A percentile compares a stretch with the other conserved stretches of the same genome.
phyloP scores from a whole-genome alignment of 2,797 vertebrate genomes.

The Pipistrellus pygmaeus region DNA sequence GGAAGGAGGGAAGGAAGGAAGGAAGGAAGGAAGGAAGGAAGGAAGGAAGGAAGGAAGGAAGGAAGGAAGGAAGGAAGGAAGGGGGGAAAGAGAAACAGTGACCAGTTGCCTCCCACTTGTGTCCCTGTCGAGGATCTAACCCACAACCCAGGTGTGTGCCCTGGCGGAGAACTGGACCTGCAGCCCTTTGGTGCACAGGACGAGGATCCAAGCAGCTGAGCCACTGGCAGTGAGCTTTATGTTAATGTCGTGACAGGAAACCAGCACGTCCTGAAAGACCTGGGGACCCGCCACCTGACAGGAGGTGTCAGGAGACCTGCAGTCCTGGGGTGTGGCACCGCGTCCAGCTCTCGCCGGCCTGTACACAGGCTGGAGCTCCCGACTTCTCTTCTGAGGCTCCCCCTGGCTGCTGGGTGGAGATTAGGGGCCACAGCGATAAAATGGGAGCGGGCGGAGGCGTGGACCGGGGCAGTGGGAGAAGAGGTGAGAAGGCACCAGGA shows the following conservation, averaged over 20 bases:
- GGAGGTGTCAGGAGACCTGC: background rate
- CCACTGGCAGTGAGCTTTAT: background rate
- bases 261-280: background rate
- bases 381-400: background rate
- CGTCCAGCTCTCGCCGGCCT: background rate
- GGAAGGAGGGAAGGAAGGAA: too few relatives aligned
- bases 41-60: too few relatives aligned
- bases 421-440: background rate
- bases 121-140: background rate
- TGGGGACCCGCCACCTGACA: background rate
- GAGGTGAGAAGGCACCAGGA: background rate
- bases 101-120: background rate
- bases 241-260: background rate
- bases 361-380: background rate
- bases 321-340: background rate
- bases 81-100: background rate
- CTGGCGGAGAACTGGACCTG: background rate
- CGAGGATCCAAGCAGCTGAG: background rate
- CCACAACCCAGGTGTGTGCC: too few relatives aligned
- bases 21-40: too few relatives aligned
- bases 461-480: background rate
- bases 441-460: rapidly evolving
- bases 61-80: too few relatives aligned
- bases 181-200: background rate
- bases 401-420: background rate